phyloP scores from a whole-genome alignment of 2,113 vertebrate genomes.

The Mus pahari region DNA sequence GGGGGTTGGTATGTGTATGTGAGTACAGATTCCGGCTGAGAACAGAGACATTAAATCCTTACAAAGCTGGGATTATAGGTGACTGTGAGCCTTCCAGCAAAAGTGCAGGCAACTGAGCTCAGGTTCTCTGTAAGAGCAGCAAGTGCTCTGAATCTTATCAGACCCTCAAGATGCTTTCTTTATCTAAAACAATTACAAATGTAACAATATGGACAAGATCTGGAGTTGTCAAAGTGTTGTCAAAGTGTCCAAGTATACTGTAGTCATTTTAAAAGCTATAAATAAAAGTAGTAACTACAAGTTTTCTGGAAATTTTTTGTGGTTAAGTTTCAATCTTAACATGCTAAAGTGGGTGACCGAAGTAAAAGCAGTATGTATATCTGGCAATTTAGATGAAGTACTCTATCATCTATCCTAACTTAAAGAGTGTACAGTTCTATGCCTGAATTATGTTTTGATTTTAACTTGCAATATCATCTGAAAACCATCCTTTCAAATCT shows the following conservation, averaged over 20 bases:
- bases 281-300: not conserved
- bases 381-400: too few species aligned
- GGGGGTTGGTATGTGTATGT: not conserved
- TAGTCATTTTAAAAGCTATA: constrained; percentile 7
- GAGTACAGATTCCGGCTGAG: not conserved
- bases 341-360: not conserved
- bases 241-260: not conserved
- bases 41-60: not conserved
- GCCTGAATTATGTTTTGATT: too few species aligned
- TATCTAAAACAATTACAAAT: not conserved
- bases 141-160: not conserved
- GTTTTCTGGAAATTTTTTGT: constrained; percentile 22
- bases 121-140: not conserved
- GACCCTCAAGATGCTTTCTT: not conserved
- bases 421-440: too few species aligned
- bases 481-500: too few species aligned
- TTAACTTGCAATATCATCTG: too few species aligned
- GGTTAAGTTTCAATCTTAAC: not conserved
- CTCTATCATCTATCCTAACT: too few species aligned
- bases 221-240: not conserved
- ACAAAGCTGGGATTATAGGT: not conserved
- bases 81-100: not conserved
- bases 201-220: not conserved
- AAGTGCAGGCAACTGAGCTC: not conserved
- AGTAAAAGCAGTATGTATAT: constrained; percentile 15